Evolutionary conservation across 2,113 vertebrate genomes (phyloP).

Genomic region (Odocoileus hemionus): DNA sequence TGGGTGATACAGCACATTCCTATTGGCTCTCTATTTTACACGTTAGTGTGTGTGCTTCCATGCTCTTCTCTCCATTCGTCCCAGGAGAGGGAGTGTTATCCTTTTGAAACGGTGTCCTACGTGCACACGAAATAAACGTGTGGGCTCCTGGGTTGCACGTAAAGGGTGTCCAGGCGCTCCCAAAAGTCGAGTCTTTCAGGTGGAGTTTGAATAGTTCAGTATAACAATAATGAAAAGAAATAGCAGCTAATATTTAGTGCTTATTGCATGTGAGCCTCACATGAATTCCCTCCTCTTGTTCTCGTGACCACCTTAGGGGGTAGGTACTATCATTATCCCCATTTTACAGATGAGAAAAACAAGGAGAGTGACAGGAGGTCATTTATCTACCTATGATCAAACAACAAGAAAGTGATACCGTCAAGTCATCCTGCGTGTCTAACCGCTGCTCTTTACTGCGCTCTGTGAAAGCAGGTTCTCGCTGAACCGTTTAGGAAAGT

Average conservation of each 20-base stretch:
- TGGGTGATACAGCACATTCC: fast-evolving
- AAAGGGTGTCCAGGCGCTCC: background rate
- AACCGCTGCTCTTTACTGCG: background rate
- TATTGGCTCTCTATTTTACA: background rate
- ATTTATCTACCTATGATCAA: background rate
- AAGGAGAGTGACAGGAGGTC: background rate
- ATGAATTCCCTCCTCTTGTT: fast-evolving
- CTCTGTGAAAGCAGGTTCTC: background rate
- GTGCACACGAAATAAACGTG: background rate
- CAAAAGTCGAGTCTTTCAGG: background rate
- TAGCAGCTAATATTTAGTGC: background rate
- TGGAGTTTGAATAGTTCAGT: background rate
- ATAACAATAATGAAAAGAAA: background rate
- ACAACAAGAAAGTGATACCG: background rate
- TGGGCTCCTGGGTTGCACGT: background rate
- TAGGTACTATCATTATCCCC: background rate
- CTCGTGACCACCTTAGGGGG: background rate
- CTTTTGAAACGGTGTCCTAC: background rate
- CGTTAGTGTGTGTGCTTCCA: background rate
- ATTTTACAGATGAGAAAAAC: background rate
- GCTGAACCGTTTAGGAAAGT: background rate
- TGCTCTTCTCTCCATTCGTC: background rate
- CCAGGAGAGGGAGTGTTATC: background rate
- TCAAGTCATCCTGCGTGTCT: background rate
- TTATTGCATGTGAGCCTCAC: fast-evolving